These are phyloP conservation scores for Cyprinodon variegatus DNA, from an alignment of 2,113 vertebrate species.

Conservation along the genomic window DNA sequence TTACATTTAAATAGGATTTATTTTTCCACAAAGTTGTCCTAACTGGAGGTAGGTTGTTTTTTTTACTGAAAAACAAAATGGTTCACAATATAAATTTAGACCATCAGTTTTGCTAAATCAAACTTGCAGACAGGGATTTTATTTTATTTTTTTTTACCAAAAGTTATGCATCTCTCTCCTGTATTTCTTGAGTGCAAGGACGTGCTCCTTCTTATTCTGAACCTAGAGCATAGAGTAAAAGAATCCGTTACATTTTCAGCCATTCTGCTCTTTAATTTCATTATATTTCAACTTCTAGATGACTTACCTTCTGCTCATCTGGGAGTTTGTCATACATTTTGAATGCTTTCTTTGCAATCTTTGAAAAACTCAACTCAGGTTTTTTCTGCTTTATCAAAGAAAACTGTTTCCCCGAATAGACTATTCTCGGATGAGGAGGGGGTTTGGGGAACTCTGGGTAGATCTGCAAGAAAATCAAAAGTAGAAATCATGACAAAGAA, in stretches of 20 bases:
- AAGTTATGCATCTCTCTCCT: neutral
- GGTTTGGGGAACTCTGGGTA: no score
- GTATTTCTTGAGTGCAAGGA: neutral
- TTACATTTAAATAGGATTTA: neutral
- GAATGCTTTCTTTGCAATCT: no score
- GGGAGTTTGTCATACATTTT: no score
- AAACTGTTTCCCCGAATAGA: no score
- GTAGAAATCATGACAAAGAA: no score
- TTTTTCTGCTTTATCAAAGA: no score
- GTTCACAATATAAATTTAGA: neutral
- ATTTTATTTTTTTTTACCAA: neutral
- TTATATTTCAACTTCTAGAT: neutral
- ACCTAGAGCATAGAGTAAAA: neutral
- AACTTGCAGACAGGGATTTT: neutral
- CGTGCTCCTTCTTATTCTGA: neutral
- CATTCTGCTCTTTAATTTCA: neutral
- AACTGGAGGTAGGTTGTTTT: rapidly evolving
- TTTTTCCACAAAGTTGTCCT: rapidly evolving
- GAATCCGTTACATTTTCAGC: neutral
- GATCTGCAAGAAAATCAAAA: no score
- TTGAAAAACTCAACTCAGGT: no score
- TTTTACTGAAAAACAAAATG: conserved; percentile 35
- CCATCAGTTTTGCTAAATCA: neutral
- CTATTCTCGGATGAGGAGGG: no score
- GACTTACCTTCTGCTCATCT: no score